Base-by-base conservation (phyloP, 35 echinoderm and acorn worm species). In the Chiridota heheva region DNA sequence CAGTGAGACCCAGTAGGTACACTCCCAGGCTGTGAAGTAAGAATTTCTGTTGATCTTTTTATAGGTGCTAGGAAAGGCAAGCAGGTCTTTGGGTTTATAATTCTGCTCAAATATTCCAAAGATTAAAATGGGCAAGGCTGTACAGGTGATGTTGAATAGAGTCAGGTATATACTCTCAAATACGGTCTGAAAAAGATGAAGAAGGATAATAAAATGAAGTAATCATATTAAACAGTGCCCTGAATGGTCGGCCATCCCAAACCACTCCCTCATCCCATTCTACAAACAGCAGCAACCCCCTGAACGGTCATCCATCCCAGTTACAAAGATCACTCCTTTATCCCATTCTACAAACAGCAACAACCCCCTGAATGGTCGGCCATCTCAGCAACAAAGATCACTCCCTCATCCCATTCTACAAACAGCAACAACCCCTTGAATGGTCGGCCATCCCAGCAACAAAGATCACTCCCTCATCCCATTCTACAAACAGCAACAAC, bases 161-260 rank as follows among this genome's bases (percentile, higher is more conserved):
- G 95, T 98, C 32, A 98, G 64, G 68, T 83, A 91, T 58, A 98
- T 84, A 83, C 95, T 98, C 20, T 98, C 84, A 88, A 67, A 98
- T 7, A 98, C 51, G 5, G 95, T 91, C 89, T 98, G 79, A 0
- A 78, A 56, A 42, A 57, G 66, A 60, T 60, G 1, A 83, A 67
- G 41, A 67, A n/a, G 13, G 45, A 80, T 2, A 62, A 64, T 34
- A 64, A 85, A 45, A 33, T 36, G 20, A 61, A 18, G 32, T 3
- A 18, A 29, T 31, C 58, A 29, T 29, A 3, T 58, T 22, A 31
- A 26, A 18, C 61, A 1, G 39, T 34, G 18, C 17, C 13, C 41
- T 62, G 51, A 32, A 63, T 63, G 12, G 7, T 58, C 7, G 16
- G 15, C 24, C 41, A 34, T 61, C 5, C 37, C 36, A 74, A 48